These are phyloP conservation scores for Malurus melanocephalus DNA, from an alignment of 2,113 vertebrate genomes.

Conservation along the genomic window DNA sequence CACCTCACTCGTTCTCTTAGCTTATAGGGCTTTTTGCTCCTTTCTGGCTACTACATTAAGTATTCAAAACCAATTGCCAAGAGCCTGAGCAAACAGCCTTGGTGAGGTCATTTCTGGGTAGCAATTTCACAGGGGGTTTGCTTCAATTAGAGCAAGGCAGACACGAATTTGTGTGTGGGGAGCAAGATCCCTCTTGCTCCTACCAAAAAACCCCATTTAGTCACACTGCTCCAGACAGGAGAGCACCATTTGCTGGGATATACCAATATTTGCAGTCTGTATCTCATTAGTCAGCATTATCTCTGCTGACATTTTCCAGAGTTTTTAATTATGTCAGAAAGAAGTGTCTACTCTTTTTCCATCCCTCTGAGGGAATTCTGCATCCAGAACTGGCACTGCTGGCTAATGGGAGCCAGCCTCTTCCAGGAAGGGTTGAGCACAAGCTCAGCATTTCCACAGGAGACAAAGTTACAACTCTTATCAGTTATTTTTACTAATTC, in stretches of 20 bases:
- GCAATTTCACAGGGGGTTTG: conserved; percentile 29
- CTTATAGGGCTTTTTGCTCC: not conserved
- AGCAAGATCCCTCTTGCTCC: not conserved
- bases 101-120: conserved; percentile 35
- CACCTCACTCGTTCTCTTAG: not conserved
- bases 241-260: not conserved
- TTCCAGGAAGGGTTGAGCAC: not conserved
- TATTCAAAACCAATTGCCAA: conserved; percentile 13
- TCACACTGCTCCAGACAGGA: not conserved
- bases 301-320: not conserved
- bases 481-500: not conserved
- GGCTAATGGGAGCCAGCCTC: not conserved
- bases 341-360: not conserved
- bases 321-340: not conserved
- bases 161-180: not conserved
- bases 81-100: conserved; percentile 5
- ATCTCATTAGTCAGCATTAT: not conserved
- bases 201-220: not conserved
- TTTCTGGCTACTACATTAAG: not conserved
- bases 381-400: not conserved
- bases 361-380: not conserved
- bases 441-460: not conserved
- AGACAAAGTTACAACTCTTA: not conserved
- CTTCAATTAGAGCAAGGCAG: conserved; percentile 6
- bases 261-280: not conserved